Conservation (phyloP, 2,797 vertebrate genomes). For the Scyliorhinus canicula region DNA sequence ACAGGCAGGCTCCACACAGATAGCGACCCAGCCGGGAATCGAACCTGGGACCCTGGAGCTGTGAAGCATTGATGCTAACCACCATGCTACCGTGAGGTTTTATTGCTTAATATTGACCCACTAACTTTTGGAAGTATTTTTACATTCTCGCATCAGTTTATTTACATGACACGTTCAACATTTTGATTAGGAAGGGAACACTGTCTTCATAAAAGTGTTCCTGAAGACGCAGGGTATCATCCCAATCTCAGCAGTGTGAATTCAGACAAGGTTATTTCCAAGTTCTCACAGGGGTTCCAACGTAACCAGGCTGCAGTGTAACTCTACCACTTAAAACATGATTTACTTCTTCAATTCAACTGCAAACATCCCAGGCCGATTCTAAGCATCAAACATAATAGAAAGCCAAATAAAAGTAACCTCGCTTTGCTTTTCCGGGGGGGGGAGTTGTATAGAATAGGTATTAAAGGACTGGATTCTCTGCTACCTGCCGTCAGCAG, state of each 20-base stretch:
- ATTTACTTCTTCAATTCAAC: background rate
- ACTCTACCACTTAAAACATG: background rate
- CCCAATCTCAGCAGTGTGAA: background rate
- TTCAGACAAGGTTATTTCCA: background rate
- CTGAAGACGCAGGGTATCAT: background rate
- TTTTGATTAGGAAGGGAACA: background rate
- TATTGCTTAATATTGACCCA: background rate
- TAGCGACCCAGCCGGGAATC: no score
- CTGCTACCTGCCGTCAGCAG: no score
- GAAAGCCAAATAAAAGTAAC: background rate
- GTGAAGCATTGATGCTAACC: no score
- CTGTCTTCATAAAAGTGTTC: background rate
- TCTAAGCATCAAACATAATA: background rate
- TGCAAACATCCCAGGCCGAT: background rate
- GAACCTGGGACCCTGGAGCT: no score
- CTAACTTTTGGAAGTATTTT: background rate
- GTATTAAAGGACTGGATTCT: no score
- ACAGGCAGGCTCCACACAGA: no score
- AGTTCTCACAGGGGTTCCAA: background rate
- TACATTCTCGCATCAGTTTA: background rate
- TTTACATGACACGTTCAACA: background rate
- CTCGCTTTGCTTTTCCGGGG: background rate
- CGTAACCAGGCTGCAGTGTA: background rate
- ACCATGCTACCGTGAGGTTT: no score
- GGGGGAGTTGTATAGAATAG: background rate